Conservation (phyloP, 2,888 invertebrate species). For the Diloba caeruleocephala region DNA sequence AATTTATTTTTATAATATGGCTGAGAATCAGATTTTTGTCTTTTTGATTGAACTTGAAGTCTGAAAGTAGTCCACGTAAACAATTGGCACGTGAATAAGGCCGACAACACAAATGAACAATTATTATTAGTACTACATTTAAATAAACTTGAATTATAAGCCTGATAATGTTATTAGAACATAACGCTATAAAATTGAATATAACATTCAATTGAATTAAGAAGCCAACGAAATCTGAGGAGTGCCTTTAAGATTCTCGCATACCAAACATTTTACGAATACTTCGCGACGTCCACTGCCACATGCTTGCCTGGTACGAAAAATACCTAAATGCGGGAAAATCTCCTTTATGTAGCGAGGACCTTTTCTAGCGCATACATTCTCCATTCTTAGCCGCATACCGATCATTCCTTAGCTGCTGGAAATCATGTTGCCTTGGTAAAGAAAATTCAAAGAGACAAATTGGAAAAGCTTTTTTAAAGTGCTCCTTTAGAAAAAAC, state of each 20-base stretch:
- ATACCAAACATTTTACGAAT: constrained; percentile 64
- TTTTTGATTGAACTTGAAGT: no score
- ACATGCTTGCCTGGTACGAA: constrained; percentile 78
- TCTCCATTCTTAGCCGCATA: constrained; percentile 62
- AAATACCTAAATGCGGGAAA: constrained; percentile 88
- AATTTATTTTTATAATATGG: no score
- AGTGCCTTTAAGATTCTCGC: constrained; percentile 23
- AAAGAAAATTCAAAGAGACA: constrained; percentile 85
- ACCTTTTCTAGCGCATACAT: constrained; percentile 45
- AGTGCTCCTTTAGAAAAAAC: constrained; percentile 68
- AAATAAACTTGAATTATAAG: no score
- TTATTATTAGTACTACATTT: no score
- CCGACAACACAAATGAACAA: no score
- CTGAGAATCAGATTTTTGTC: no score
- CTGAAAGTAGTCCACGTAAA: no score
- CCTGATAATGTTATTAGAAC: no score
- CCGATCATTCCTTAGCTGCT: constrained; percentile 73
- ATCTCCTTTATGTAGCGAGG: constrained; percentile 79
- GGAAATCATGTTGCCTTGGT: constrained; percentile 72
- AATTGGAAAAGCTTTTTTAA: constrained; percentile 85
- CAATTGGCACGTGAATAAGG: no score
- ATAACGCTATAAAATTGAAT: no score
- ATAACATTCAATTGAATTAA: no score
- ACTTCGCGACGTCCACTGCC: constrained; percentile 57
- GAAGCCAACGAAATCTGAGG: neutral